A percentile compares a stretch with the other conserved stretches of the same genome.
Conservation (phyloP, 2,888 invertebrate species). For the Amphipyra berbera region DNA sequence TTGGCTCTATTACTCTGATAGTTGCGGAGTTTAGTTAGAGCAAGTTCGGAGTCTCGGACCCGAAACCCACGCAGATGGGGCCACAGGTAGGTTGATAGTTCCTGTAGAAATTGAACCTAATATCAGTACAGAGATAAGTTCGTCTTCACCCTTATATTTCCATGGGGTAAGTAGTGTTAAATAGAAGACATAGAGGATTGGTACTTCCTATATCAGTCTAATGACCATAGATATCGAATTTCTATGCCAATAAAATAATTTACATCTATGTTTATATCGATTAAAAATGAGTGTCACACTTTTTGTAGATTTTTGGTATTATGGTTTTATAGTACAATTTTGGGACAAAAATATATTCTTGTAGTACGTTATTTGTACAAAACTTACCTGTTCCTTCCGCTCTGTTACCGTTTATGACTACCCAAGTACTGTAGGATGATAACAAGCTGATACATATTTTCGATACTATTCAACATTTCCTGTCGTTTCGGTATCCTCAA, state of each 20-base stretch:
- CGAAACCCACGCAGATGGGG: slow-evolving; percentile 38
- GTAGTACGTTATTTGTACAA: no score
- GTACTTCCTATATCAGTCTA: no score
- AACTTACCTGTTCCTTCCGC: background rate
- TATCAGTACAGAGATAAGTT: background rate
- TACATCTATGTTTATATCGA: no score
- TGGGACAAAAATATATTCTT: no score
- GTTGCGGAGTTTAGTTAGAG: slow-evolving; percentile 11
- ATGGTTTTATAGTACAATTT: no score
- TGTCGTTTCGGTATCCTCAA: background rate
- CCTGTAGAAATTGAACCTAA: background rate
- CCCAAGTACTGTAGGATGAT: no score
- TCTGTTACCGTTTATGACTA: background rate
- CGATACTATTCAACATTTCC: background rate
- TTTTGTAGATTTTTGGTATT: no score
- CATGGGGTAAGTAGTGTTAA: background rate
- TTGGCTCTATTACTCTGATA: slow-evolving; percentile 3
- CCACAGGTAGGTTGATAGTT: slow-evolving; percentile 22
- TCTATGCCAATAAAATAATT: no score
- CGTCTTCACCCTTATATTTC: background rate
- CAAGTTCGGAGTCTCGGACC: slow-evolving; percentile 11
- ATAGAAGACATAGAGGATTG: no score
- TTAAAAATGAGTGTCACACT: no score
- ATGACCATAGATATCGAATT: no score
- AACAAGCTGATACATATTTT: slow-evolving; percentile 1